A percentile compares a stretch with the other conserved stretches of the same genome.
phyloP scores from a whole-genome alignment of 2,888 invertebrate genomes.

The Escarpia spicata region DNA sequence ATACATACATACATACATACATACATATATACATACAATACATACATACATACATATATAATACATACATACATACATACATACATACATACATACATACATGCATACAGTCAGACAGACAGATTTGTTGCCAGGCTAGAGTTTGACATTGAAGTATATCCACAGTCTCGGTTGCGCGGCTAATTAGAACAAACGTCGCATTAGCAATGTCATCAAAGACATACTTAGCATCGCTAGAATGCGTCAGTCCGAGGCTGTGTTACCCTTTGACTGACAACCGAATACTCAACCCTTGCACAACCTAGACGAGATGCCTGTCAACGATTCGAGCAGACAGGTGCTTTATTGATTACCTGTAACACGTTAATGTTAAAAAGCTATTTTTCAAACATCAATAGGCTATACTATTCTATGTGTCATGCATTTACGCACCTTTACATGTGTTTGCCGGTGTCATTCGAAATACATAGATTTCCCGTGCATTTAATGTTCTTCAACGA shows the following conservation, averaged over 20 bases:
- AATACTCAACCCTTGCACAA: not conserved
- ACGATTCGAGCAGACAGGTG: not conserved
- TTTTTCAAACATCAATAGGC: not conserved
- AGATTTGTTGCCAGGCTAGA: too few species aligned
- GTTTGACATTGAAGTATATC: not conserved
- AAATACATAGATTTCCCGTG: too few species aligned
- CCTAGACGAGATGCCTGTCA: not conserved
- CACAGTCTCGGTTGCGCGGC: not conserved
- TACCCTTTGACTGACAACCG: not conserved
- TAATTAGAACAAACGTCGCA: not conserved
- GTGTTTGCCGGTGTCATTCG: too few species aligned
- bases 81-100: not conserved
- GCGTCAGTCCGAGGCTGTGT: not conserved
- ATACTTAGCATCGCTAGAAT: not conserved
- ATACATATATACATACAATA: too few species aligned
- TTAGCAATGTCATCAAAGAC: not conserved
- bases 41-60: too few species aligned
- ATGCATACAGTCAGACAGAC: not conserved
- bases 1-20: too few species aligned
- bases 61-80: too few species aligned
- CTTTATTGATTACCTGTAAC: not conserved
- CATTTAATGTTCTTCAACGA: too few species aligned
- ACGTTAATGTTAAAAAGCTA: not conserved
- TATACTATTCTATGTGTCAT: not conserved
- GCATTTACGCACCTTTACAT: not conserved